Evolutionary conservation across 2,113 vertebrate species (phyloP).

Genomic region (Chionomys nivalis): DNA sequence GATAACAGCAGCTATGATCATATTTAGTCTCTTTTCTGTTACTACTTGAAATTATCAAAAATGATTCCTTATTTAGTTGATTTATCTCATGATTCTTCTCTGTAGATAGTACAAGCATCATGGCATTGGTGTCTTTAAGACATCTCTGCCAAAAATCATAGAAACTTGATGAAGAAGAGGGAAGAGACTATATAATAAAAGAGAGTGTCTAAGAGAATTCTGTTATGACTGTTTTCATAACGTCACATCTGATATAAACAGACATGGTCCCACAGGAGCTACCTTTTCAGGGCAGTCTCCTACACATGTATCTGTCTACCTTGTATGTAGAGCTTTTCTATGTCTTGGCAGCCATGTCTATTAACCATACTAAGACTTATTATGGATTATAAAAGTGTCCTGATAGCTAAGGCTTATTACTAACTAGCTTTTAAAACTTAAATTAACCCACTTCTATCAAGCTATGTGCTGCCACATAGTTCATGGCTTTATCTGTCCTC

Average conservation of each 20-base stretch:
- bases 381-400: not conserved
- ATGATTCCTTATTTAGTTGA: not conserved
- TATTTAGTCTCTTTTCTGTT: not conserved
- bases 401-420: not conserved
- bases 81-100: not conserved
- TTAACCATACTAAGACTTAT: not conserved
- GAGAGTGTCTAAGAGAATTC: not conserved
- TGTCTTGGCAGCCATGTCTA: not conserved
- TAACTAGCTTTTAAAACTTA: not conserved
- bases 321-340: not conserved
- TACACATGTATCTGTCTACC: not conserved
- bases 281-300: not conserved
- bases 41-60: not conserved
- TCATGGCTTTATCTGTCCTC: not conserved
- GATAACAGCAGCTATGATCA: not conserved
- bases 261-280: not conserved
- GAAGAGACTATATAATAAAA: not conserved
- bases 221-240: too few species aligned
- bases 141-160: not conserved
- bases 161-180: not conserved
- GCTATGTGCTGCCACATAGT: not conserved
- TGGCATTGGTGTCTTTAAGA: not conserved
- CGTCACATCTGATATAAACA: not conserved
- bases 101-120: not conserved
- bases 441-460: not conserved